Conservation (phyloP, 2,113 vertebrate genomes). For the Thalassarche chlororhynchos region DNA sequence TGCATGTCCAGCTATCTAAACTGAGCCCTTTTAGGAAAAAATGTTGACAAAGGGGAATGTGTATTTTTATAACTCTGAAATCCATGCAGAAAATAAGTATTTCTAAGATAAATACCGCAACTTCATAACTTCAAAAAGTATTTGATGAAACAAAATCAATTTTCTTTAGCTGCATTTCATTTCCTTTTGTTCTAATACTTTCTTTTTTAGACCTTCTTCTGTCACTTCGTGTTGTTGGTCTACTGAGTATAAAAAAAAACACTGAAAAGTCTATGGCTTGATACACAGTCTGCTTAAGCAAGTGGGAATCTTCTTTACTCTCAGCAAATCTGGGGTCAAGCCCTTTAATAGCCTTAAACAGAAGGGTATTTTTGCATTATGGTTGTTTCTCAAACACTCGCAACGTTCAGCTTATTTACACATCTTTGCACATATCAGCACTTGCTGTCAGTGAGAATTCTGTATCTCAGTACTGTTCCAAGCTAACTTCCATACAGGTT, state of each 20-base stretch:
- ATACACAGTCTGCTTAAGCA: neutral
- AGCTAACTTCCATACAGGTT: neutral
- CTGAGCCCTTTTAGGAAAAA: slow-evolving; percentile 9
- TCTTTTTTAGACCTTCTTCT: neutral
- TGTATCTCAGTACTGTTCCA: neutral
- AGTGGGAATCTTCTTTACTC: neutral
- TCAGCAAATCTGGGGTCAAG: neutral
- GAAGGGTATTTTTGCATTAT: neutral
- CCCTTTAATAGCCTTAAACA: neutral
- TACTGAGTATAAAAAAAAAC: neutral
- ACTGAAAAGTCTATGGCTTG: neutral
- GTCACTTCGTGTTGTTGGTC: neutral
- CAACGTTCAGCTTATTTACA: neutral
- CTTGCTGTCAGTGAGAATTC: neutral
- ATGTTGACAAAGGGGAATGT: slow-evolving; percentile 21
- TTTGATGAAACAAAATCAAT: slow-evolving; percentile 64
- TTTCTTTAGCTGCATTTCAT: slow-evolving; percentile 39
- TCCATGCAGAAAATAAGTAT: slow-evolving; percentile 58
- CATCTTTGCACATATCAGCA: neutral
- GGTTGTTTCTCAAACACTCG: neutral
- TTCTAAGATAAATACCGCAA: slow-evolving; percentile 44
- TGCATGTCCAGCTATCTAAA: slow-evolving; percentile 36
- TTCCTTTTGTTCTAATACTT: slow-evolving; percentile 30
- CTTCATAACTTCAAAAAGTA: slow-evolving; percentile 65
- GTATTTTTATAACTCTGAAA: slow-evolving; percentile 30